These are phyloP conservation scores for Eurosta solidaginis DNA, from an alignment of 1,140 invertebrate species.

Conservation along the genomic window DNA sequence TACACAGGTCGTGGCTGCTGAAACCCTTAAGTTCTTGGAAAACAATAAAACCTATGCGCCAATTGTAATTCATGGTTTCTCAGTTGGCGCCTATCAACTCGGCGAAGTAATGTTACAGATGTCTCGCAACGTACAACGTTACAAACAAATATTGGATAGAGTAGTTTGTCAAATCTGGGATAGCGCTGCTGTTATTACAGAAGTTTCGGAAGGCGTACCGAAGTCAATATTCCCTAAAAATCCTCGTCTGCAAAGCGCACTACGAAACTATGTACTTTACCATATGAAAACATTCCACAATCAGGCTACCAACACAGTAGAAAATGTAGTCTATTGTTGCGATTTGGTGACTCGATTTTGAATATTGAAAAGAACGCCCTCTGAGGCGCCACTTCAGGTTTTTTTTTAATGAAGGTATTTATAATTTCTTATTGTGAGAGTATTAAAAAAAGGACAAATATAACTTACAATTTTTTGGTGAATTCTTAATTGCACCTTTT, in stretches of 20 bases:
- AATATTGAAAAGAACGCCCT: too few relatives aligned
- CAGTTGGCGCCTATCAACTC: slow-evolving; percentile 85
- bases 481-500: too few relatives aligned
- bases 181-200: slow-evolving; percentile 81
- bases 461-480: too few relatives aligned
- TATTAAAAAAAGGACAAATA: too few relatives aligned
- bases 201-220: slow-evolving; percentile 78
- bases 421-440: too few relatives aligned
- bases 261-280: slow-evolving; percentile 75
- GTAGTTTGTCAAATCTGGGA: slow-evolving; percentile 85
- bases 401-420: too few relatives aligned
- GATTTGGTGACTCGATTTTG: too few relatives aligned
- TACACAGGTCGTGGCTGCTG: slow-evolving; percentile 73
- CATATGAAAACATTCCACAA: slow-evolving; percentile 78
- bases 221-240: slow-evolving; percentile 81
- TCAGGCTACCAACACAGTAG: too few relatives aligned
- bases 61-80: slow-evolving; percentile 85
- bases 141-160: slow-evolving; percentile 69
- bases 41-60: slow-evolving; percentile 67
- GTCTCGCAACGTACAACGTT: slow-evolving; percentile 65
- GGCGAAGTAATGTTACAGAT: slow-evolving; percentile 77
- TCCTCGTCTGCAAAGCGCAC: slow-evolving; percentile 70
- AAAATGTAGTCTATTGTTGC: too few relatives aligned
- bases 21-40: slow-evolving; percentile 74
- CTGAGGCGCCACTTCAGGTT: too few relatives aligned